Base-by-base conservation (phyloP, 2,888 invertebrate genomes). In the Tyria jacobaeae region DNA sequence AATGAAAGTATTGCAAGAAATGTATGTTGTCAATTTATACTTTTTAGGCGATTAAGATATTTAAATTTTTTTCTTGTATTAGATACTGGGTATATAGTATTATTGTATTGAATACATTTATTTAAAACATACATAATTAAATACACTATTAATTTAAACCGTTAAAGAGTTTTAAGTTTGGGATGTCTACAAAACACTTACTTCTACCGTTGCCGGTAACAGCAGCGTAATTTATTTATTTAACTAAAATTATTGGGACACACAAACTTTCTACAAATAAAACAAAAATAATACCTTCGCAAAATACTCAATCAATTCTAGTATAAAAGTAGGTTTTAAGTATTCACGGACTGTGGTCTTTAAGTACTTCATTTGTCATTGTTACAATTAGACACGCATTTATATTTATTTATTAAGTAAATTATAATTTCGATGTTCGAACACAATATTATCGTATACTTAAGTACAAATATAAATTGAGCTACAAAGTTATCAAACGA, bases 391-490 rank as follows among this genome's bases (percentile, higher is more conserved):
- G 31, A 55, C 55, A 44, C 55, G 27, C 39, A 55, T 55, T 44
- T 41, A 41, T 41, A 41, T 37, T 57, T 58, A 62, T 55, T 62
- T 56, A 66, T 51, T 59, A 44, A 44, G 44, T 44, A 64, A n/a
- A 56, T 62, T 52, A 65, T 70, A 75, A 73, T 83, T 84, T 89
- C 87, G 85, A 88, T 86, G 85, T 81, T 82, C 81, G 83, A 86
- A 89, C 84, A 88, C 83, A 85, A 78, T 58, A 41, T 66, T 78
- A 76, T 81, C 82, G 83, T 86, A 87, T 84, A 85, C 82, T 81
- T 85, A 88, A 89, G 85, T 88, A 89, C 85, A 80, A 74, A 81
- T 70, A 81, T 77, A 82, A 88, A 91, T 93, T 92, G 91, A 92
- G 92, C 92, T 91, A 89, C 76, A 81, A 83, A 80, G 70, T 82